Evolutionary conservation across 2,888 invertebrate species (phyloP), one percentile per base, ranked within the genome.

Genomic region (Copidosoma aretas): DNA sequence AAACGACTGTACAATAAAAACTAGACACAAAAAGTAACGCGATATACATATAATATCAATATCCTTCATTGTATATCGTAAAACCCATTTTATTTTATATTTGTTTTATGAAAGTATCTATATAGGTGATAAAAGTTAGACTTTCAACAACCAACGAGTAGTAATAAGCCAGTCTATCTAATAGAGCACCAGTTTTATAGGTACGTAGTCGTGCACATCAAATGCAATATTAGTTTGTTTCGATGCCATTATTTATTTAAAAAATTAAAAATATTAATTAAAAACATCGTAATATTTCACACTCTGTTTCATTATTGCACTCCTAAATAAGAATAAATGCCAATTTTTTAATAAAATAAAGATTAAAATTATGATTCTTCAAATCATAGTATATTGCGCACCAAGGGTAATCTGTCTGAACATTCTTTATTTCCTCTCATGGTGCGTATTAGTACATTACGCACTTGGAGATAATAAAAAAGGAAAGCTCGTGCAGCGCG

Each of bases 111-210:
- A 65, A 43, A 63, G 52, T 56, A n/a, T n/a, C n/a, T n/a, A 65
- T 66, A 59, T 46, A 49, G 57, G 46, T 4, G 24, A 52, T 57
- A 24, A 32, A 46, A 46, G 43, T 60, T 64, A 68, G 68, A 64
- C 60, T 63, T 68, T 63, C 15, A 49, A 67, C 49, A 68, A 71
- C 64, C 64, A 68, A 71, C 71, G 54, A 71, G 57, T 32, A 32
- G 32, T 68, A 71, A 66, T 53, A 32, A 61, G 41, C 68, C 39
- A 8, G n/a, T 56, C 32, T 25, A 53, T 51, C 57, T 58, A 46
- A 54, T 43, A 43, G 60, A 71, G 71, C 71, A 71, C 71, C 71
- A 64, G 53, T 68, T 60, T 10, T 51, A 68, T n/a, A 68, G 65
- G 65, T 71, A 71, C 62, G 32, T 58, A n/a, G 65, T 68, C 51